Evolutionary conservation across 2,888 invertebrate species (phyloP).

Genomic region (Oscheius myriophilus): DNA sequence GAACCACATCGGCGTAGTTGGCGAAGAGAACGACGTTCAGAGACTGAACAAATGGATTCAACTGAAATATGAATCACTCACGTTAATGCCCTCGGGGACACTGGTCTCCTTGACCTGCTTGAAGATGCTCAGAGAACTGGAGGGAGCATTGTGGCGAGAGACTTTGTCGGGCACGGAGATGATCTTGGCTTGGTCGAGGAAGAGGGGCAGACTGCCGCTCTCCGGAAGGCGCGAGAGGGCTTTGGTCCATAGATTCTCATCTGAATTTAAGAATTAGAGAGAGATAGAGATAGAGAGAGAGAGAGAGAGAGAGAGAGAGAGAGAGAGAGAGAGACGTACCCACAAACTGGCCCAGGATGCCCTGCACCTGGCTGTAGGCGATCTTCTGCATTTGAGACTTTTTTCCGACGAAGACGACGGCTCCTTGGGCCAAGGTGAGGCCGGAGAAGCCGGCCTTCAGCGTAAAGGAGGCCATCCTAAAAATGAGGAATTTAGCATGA

Average conservation of each 20-base stretch:
- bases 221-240: conserved; percentile 38
- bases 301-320: neutral
- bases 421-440: conserved; percentile 28
- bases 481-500: neutral
- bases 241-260: conserved; percentile 41
- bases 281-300: neutral
- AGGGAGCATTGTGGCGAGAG: conserved; percentile 56
- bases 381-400: conserved; percentile 39
- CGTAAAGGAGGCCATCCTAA: conserved; percentile 29
- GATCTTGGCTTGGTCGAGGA: conserved; percentile 58
- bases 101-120: conserved; percentile 43
- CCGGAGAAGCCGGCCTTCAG: conserved; percentile 24
- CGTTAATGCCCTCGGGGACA: conserved; percentile 46
- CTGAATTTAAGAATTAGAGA: conserved; percentile 30
- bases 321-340: neutral
- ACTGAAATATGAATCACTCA: conserved; percentile 1
- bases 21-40: conserved; percentile 56
- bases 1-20: conserved; percentile 79
- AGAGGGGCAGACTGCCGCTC: conserved; percentile 51
- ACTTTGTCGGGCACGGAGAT: conserved; percentile 53
- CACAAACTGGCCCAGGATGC: conserved; percentile 10
- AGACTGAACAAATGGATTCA: conserved; percentile 36
- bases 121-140: conserved; percentile 51
- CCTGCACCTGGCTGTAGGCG: conserved; percentile 15
- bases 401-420: conserved; percentile 45